Evolutionary conservation across 2,113 vertebrate species (phyloP), one percentile per base, ranked within the genome.

Genomic region (Oncorhynchus kisutch): DNA sequence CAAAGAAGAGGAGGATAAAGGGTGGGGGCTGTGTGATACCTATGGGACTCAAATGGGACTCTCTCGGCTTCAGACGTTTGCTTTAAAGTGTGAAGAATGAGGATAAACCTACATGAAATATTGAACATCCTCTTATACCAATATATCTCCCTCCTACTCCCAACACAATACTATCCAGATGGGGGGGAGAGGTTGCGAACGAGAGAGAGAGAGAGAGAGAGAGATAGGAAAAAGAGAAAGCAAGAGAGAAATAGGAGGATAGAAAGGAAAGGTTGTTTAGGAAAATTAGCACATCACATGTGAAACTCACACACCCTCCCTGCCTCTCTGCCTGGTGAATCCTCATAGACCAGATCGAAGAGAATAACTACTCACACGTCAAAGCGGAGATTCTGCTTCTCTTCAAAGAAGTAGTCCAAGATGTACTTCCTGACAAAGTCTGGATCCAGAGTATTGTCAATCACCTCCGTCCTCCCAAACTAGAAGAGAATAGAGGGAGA

Each of bases 391-490:
- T 95, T 97, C 93, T 98, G 97, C 85, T 96, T 96, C 93, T 99
- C 97, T 91, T 99, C 97, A 29, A 98, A 99, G 91, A 96, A 97
- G 88, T 98, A 99, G 91, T 99, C 95, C 39, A 98, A 93, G 65
- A 98, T 95, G 78, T 96, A 99, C 83, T 99, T 99, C 88, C 95
- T 95, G 88, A 98, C 94, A 62, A 99, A 99, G 87, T 99, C 97
- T 0, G 97, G 97, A 87, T 98, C 97, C 81, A 98, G 92, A 0
- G 96, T 95, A 93, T 98, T 99, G 93, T 97, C 95, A 1, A 99
- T 99, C 87, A 99, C 96, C 86, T 99, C 97, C 0, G 97, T 99
- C 78, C 97, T 95, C 77, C 97, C 97, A 27, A 97, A 99, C 97
- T 98, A 85, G 70, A 90, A 85, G 70, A 82, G 29, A 9, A 62